phyloP scores from a whole-genome alignment of 2,113 vertebrate genomes.

The Megaceryle maxima region DNA sequence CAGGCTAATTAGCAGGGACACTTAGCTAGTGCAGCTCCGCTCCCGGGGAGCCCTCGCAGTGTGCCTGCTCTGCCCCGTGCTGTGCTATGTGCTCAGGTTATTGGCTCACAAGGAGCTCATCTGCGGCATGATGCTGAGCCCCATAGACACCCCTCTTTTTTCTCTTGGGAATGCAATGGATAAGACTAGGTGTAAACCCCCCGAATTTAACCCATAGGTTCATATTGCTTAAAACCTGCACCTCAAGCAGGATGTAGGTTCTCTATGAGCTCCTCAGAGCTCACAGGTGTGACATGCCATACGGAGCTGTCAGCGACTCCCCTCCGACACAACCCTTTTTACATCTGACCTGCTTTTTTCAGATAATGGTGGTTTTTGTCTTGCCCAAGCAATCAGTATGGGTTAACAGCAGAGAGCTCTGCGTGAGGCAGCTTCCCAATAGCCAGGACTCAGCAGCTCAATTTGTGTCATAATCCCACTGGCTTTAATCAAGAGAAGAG shows the following conservation, averaged over 20 bases:
- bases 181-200: background rate
- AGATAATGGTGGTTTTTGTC: background rate
- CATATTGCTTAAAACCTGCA: background rate
- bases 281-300: background rate
- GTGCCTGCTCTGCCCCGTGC: background rate
- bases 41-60: background rate
- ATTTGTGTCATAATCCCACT: slow-evolving; percentile 25
- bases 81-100: background rate
- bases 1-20: background rate
- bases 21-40: background rate
- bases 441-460: slow-evolving; percentile 6
- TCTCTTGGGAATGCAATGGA: background rate
- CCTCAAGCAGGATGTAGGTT: background rate
- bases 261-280: background rate
- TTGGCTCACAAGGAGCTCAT: background rate
- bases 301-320: background rate
- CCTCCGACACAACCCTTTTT: background rate
- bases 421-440: background rate
- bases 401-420: background rate
- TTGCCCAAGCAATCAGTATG: background rate
- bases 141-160: background rate
- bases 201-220: background rate
- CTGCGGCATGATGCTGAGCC: background rate
- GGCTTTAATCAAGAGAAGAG: slow-evolving; percentile 59
- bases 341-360: background rate